Percentiles rank a stretch among this genome's conserved stretches.
These are phyloP conservation scores for Dioctria rufipes DNA, from an alignment of 2,888 invertebrate genomes.

Conservation along the genomic window DNA sequence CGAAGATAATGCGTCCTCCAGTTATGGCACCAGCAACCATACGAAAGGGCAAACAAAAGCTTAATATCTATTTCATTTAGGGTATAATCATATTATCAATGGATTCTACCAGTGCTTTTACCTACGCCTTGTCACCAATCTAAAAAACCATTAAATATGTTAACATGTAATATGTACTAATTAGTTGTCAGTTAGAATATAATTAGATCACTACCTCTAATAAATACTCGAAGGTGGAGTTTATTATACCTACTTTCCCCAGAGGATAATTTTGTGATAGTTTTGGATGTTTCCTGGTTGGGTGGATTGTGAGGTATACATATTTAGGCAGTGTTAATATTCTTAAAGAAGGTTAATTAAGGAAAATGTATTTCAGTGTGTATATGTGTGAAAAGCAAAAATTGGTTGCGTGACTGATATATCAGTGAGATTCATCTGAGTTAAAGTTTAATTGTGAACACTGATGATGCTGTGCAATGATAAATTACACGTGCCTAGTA, in stretches of 20 bases:
- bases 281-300: slow-evolving; percentile 45
- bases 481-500: not conserved
- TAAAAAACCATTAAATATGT: slow-evolving; percentile 24
- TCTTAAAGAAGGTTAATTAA: slow-evolving; percentile 57
- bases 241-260: slow-evolving; percentile 34
- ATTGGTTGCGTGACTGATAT: slow-evolving; percentile 44
- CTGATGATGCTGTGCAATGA: slow-evolving; percentile 23
- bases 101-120: not conserved
- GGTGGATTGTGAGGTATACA: slow-evolving; percentile 31
- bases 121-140: not conserved
- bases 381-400: slow-evolving; percentile 50
- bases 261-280: slow-evolving; percentile 49
- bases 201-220: slow-evolving; percentile 50
- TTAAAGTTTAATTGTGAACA: slow-evolving; percentile 33
- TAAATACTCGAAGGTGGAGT: slow-evolving; percentile 45
- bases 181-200: slow-evolving; percentile 42
- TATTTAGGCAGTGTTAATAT: slow-evolving; percentile 49
- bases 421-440: slow-evolving; percentile 31
- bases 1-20: too few relatives aligned
- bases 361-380: slow-evolving; percentile 55
- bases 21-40: too few relatives aligned
- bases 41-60: too few relatives aligned
- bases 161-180: slow-evolving; percentile 39
- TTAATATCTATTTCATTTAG: too few relatives aligned
- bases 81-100: too few relatives aligned